Evolutionary conservation across 1,140 invertebrate genomes (phyloP), one percentile per base, ranked within the genome.

Genomic region (Drosophila melanica): DNA sequence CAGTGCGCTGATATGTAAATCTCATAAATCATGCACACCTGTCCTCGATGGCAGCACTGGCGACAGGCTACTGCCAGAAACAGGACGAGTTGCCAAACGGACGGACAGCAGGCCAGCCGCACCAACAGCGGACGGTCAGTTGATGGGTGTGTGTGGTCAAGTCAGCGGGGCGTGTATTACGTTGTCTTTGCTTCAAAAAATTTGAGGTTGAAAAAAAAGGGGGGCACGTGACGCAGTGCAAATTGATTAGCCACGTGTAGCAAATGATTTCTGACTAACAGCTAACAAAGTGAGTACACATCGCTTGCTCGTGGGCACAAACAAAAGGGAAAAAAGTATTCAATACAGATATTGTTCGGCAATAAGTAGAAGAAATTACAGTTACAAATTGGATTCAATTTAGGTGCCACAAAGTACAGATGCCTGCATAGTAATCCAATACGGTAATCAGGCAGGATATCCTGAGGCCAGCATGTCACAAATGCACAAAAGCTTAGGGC

Each of bases 11-110:
- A 87, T 89, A 87, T 87, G 84, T 89, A 89, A 87, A 87, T 89
- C 77, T 77, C 84, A 87, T 87, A 89, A 89, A 87, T 87, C 84
- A 87, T 89, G 84, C 84, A 87, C 84, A 87, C 84, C 84, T 87
- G 84, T 87, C 84, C 84, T 67, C 79, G 79, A 76, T 82, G 82
- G 68, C 77, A 85, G 48, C 23, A 9, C 37, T 35, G 63, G 39
- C 62, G 69, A 77, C 81, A 75, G 77, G 45, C 66, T 58, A 45
- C 60, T 23, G 66, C 65, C 53, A 65, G 41, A 27, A 68, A 55
- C 33, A 51, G 42, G 27, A 47, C 53, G 55, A 69, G 54, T 27
- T 62, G 55, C 42, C 67, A 60, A 66, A 20, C 41, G 50, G 75
- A 27, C 23, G 4, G 30, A 33, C 27, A 35, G n/a, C 30, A 23